Evolutionary conservation across 2,797 vertebrate species (phyloP).

Genomic region (Phaenicophaeus curvirostris): DNA sequence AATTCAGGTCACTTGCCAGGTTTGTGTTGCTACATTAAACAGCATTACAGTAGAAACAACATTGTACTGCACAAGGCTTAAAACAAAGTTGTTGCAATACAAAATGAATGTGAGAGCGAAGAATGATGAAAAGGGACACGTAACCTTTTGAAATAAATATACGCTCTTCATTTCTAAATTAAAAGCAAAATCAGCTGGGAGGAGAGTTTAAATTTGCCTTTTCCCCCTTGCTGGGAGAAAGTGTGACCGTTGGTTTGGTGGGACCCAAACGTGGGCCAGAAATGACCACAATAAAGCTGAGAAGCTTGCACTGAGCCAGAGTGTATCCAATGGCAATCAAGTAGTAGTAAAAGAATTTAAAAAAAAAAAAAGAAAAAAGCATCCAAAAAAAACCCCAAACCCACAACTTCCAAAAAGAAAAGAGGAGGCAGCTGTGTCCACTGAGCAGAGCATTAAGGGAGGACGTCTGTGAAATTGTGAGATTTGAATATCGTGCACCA

Average conservation of each 20-base stretch:
- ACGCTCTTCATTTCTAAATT: background rate
- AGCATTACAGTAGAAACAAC: conserved; percentile 66
- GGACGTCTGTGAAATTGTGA: background rate
- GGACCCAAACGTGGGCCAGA: background rate
- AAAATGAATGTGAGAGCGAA: conserved; percentile 45
- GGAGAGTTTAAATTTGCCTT: conserved; percentile 1
- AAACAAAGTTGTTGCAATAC: conserved; percentile 26
- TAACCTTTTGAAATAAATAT: conserved; percentile 55
- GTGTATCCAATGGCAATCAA: conserved; percentile 30
- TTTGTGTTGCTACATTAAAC: conserved; percentile 77
- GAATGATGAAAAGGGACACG: background rate
- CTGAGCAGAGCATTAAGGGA: background rate
- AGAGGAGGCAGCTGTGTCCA: conserved; percentile 57
- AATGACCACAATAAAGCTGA: background rate
- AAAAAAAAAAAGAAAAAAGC: background rate
- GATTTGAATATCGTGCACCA: background rate
- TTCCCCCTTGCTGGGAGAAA: background rate
- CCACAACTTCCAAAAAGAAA: background rate
- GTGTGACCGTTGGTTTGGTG: background rate
- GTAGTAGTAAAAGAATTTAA: conserved; percentile 31
- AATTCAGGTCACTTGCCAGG: conserved; percentile 78
- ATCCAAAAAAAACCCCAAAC: background rate
- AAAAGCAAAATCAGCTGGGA: conserved; percentile 16
- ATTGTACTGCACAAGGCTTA: conserved; percentile 18
- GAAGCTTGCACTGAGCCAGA: background rate